phyloP scores from a whole-genome alignment of 2,797 vertebrate genomes.

The Centroberyx gerrardi region DNA sequence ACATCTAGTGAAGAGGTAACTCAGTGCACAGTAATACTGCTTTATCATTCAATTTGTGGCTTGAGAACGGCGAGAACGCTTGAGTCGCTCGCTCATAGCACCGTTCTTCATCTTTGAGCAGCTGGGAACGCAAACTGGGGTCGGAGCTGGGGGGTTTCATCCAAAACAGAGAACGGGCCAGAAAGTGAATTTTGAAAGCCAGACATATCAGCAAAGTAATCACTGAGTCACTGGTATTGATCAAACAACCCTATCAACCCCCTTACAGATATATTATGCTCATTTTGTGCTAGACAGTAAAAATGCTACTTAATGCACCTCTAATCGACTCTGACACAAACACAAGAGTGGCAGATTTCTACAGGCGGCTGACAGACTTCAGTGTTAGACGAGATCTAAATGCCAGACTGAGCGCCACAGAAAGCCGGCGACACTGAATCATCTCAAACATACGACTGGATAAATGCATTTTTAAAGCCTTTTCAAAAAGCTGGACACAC shows the following conservation, averaged over 20 bases:
- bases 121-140: background rate
- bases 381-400: constrained; percentile 38
- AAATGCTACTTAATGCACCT: constrained; percentile 13
- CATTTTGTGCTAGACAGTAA: background rate
- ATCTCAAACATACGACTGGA: constrained; percentile 45
- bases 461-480: constrained; percentile 64
- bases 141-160: background rate
- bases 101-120: background rate
- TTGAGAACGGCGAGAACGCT: constrained; percentile 2
- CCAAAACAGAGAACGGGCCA: too few species aligned
- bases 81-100: constrained; percentile 15
- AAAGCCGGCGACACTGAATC: constrained; percentile 46
- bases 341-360: background rate
- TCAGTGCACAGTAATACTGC: too few species aligned
- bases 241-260: too few species aligned
- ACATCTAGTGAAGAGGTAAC: too few species aligned
- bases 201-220: constrained; percentile 23
- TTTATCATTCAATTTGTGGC: constrained; percentile 29
- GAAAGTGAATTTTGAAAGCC: constrained; percentile 1
- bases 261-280: background rate
- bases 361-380: constrained; percentile 19
- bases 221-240: too few species aligned
- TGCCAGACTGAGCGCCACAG: constrained; percentile 11
- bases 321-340: constrained; percentile 33
- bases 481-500: constrained; percentile 54